Evolutionary conservation across 2,888 invertebrate genomes (phyloP), one percentile per base, ranked within the genome.

Genomic region (Acanthosoma haemorrhoidale): DNA sequence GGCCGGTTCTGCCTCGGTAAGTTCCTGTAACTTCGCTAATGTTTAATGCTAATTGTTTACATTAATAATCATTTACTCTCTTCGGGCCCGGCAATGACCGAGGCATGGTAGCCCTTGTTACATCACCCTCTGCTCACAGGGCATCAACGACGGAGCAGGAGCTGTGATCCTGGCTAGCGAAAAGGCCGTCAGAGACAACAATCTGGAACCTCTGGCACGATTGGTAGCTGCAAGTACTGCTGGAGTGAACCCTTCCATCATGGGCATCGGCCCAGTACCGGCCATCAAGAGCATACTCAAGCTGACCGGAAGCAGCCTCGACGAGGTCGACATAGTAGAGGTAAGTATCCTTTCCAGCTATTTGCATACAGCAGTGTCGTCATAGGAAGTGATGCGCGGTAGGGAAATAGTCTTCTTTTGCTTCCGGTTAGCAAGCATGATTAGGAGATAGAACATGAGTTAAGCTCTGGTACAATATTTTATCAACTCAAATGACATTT

Each of bases 221-320:
- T 83, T 99, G 16, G 89, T 94, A 6, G 95, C 91, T 43, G 99
- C 94, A 83, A 88, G 92, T n/a, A 85, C 89, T 76, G 92, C 96
- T 73, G 96, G 96, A 68, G 96, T 96, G 58, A 97, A 97, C 76
- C 99, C 99, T 51, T 89, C 88, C 78, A 95, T 99, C 77, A 99
- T 99, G 98, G 98, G 97, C 69, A 90, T 96, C 76, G 97, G 97
- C 0, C 98, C 98, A 3, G 96, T 92, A 18, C 91, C 95, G 0
- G 96, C 99, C 18, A 97, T 98, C 67, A 85, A 88, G 77, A 90
- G 90, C 78, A 84, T 97, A 21, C 85, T 96, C 16, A 89, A 91
- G 78, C 84, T 85, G 69, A 85, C 92, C 57, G 92, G 91, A 63
- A 83, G 92, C 78, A 86, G 86, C 16, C 79, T 98, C 43, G 86